A percentile compares a stretch with the other conserved stretches of the same genome.
phyloP scores from a whole-genome alignment of 2,888 invertebrate species.

The Limnephilus lunatus region DNA sequence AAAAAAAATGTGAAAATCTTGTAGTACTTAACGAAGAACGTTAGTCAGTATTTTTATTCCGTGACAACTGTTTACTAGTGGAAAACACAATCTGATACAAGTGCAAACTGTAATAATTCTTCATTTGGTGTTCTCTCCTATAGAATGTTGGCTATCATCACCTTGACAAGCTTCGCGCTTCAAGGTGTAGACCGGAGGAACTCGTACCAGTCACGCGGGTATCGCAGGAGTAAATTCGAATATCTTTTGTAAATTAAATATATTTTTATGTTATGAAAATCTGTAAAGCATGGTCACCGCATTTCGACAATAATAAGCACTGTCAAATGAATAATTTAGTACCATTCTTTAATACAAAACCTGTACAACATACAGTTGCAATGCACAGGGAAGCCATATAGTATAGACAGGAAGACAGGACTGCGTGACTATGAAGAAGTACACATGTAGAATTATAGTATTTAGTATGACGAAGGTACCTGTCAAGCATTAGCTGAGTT shows the following conservation, averaged over 20 bases:
- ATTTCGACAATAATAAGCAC: slow-evolving; percentile 23
- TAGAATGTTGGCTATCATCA: background rate
- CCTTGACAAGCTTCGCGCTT: background rate
- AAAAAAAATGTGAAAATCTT: no score
- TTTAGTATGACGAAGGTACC: background rate
- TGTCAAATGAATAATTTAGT: slow-evolving; percentile 30
- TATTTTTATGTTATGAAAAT: background rate
- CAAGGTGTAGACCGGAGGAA: no score
- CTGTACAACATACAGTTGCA: background rate
- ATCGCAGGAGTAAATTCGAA: background rate
- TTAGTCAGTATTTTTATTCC: no score
- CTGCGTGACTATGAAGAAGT: slow-evolving; percentile 41
- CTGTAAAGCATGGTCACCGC: slow-evolving; percentile 6
- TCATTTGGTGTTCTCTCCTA: background rate
- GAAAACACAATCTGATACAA: background rate
- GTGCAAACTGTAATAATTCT: background rate
- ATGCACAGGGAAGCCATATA: background rate
- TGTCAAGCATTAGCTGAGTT: background rate
- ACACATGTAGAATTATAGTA: slow-evolving; percentile 4
- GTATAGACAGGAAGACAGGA: background rate
- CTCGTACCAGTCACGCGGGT: background rate
- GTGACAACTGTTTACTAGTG: background rate
- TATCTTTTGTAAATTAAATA: background rate
- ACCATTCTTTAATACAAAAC: slow-evolving; percentile 13
- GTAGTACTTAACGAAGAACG: no score